phyloP scores from a whole-genome alignment of 2,797 vertebrate species.

The Hypotaenidia okinawae region DNA sequence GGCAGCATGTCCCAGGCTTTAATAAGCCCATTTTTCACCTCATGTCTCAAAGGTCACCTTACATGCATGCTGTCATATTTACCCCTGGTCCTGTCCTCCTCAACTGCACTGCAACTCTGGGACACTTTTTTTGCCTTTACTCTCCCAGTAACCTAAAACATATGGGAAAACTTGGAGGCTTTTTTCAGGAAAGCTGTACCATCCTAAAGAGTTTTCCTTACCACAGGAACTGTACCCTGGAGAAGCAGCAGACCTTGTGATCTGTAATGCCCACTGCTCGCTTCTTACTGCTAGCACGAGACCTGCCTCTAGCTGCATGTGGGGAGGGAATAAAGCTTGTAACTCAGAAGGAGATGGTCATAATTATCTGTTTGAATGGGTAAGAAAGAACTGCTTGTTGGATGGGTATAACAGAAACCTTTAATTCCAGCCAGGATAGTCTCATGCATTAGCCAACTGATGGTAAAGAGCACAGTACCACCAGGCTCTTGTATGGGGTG shows the following conservation, averaged over 20 bases:
- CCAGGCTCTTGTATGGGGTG: background rate
- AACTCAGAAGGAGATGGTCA: background rate
- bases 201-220: background rate
- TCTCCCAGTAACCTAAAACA: background rate
- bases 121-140: background rate
- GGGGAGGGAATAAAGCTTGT: background rate
- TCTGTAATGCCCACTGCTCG: background rate
- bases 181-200: background rate
- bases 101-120: background rate
- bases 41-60: background rate
- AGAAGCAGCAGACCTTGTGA: background rate
- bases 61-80: too few relatives aligned
- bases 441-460: background rate
- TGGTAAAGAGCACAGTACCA: constrained; percentile 7
- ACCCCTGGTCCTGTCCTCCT: background rate
- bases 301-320: background rate
- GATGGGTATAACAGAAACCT: constrained; percentile 9
- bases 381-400: constrained; percentile 56
- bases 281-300: background rate
- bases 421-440: constrained; percentile 29
- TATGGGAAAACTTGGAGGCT: background rate
- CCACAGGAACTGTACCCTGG: background rate
- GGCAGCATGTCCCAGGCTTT: background rate
- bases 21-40: background rate
- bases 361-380: constrained; percentile 10